Evolutionary conservation across 2,797 vertebrate genomes (phyloP), one percentile per base, ranked within the genome.

Genomic region (Betta splendens): DNA sequence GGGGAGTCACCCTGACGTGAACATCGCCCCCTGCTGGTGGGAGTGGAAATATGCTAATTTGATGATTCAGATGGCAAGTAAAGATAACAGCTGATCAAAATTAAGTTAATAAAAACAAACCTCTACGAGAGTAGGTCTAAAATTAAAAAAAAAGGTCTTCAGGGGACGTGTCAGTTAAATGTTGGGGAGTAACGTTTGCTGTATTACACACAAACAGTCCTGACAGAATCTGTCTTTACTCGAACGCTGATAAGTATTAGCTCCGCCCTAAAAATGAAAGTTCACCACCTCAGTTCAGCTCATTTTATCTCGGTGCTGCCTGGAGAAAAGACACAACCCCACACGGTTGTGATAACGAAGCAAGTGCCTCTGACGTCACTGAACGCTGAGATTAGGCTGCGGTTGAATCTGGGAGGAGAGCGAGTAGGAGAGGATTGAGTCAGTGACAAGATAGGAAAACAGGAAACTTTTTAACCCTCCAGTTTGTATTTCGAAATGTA

Each of bases 271-370:
- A 60, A 55, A 64, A 43, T 64, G n/a, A 48, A 48, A 60, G 10
- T 35, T 56, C 49, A 33, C 20, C 21, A 46, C 35, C 68, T 28
- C 32, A 9, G 45, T 48, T 4, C 66, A 7, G 42, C 23, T 45
- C 40, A 40, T 57, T 58, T 21, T 23, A 61, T 73, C 55, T 75
- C 7, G 8, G 22, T 15, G 21, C 9, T 12, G 28, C 28, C 37
- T 15, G 21, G 22, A 60, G n/a, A 64, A 66, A 48, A 75, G 46
- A 69, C 53, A 53, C 60, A 63, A 18, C 9, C 37, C 42, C 12
- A 0, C 52, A 16, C 29, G 58, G 69, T 58, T 77, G 77, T 80
- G 75, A 73, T 60, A 64, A 45, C 58, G 80, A 74, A 74, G 65
- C 52, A 43, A 67, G 60, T 69, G 64, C 64, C 59, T 68, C 44